phyloP scores from a whole-genome alignment of 2,113 vertebrate species.

The Pterocles burchelli region DNA sequence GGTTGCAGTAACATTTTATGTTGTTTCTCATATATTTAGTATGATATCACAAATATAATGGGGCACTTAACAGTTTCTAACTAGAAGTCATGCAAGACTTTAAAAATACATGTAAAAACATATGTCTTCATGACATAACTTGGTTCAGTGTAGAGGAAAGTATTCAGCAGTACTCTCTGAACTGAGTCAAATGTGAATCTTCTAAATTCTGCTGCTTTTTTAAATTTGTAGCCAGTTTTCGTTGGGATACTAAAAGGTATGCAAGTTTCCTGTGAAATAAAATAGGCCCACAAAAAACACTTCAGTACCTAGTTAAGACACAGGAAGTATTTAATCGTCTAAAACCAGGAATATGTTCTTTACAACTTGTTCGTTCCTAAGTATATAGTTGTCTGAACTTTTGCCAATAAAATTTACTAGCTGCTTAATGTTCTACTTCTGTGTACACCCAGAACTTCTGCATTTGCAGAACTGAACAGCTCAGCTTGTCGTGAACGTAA shows the following conservation, averaged over 20 bases:
- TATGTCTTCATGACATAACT: not conserved
- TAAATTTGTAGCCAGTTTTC: not conserved
- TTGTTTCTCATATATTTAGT: not conserved
- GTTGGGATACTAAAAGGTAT: not conserved
- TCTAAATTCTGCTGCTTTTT: not conserved
- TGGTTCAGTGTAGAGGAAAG: not conserved
- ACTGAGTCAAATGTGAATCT: not conserved
- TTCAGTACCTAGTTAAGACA: not conserved
- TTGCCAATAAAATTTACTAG: not conserved
- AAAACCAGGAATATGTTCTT: not conserved
- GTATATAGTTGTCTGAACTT: constrained; percentile 6
- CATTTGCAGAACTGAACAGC: not conserved
- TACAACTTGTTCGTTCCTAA: not conserved
- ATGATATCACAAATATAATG: not conserved
- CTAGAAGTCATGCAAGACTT: not conserved
- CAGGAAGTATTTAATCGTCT: not conserved
- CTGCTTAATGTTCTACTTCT: not conserved
- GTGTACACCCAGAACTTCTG: not conserved
- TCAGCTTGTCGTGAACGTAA: not conserved
- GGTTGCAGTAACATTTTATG: not conserved
- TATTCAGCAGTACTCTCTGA: not conserved
- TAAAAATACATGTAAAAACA: not conserved
- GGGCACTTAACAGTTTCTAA: not conserved
- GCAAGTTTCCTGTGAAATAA: not conserved
- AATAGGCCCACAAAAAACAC: not conserved